Evolutionary conservation across 2,113 vertebrate species (phyloP).

Genomic region (Antechinus stuartii): DNA sequence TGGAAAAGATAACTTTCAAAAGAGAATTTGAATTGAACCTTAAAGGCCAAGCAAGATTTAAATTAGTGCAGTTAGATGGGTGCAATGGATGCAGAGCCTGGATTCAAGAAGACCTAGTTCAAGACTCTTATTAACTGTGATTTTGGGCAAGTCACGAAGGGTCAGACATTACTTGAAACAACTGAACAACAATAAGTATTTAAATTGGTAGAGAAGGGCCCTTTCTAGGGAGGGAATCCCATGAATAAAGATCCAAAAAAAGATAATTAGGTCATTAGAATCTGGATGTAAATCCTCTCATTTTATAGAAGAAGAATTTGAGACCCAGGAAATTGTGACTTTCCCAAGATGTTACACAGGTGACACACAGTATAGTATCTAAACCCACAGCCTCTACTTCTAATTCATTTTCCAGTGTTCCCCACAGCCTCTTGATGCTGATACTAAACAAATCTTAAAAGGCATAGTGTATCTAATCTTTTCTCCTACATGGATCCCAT

Average conservation of each 20-base stretch:
- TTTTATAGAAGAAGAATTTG: neutral
- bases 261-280: neutral
- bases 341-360: neutral
- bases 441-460: constrained; percentile 11
- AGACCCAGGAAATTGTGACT: neutral
- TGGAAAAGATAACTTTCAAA: neutral
- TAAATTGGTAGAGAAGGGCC: neutral
- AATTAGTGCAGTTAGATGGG: neutral
- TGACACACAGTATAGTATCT: neutral
- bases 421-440: neutral
- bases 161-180: neutral
- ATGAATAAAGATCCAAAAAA: neutral
- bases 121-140: neutral
- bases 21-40: neutral
- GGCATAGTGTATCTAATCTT: neutral
- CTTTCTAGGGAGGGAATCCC: neutral
- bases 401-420: neutral
- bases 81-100: neutral
- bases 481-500: neutral
- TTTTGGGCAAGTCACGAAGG: neutral
- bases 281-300: neutral
- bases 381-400: neutral
- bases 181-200: neutral
- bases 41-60: neutral
- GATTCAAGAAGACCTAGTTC: neutral